Percentiles rank a stretch among this genome's conserved stretches.
Conservation (phyloP, 2,113 vertebrate species). For the Strix uralensis region DNA sequence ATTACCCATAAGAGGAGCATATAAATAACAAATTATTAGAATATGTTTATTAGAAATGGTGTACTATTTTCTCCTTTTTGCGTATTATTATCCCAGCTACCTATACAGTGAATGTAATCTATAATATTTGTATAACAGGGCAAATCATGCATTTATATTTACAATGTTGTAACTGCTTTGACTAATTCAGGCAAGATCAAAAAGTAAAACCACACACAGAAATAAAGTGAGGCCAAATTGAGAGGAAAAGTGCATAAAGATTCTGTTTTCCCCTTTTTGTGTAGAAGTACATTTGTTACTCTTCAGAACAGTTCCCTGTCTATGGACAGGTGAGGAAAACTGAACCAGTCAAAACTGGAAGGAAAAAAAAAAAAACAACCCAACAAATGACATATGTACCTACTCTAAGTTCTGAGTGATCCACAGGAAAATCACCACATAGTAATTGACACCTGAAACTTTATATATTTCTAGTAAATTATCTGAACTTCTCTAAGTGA, state of each 20-base stretch:
- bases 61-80: not conserved
- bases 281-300: not conserved
- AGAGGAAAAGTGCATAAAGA: not conserved
- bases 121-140: not conserved
- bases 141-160: not conserved
- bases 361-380: not conserved
- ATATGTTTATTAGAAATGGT: not conserved
- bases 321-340: not conserved
- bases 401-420: not conserved
- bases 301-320: not conserved
- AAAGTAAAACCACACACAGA: not conserved
- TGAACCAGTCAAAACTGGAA: not conserved
- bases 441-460: not conserved
- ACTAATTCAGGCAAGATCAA: not conserved
- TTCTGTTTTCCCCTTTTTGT: not conserved
- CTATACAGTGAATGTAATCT: not conserved
- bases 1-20: not conserved
- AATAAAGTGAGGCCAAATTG: not conserved
- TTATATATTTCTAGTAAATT: not conserved
- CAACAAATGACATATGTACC: not conserved
- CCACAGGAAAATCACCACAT: not conserved
- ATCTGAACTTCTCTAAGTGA: not conserved
- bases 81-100: not conserved
- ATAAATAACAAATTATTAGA: not conserved
- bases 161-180: not conserved